Evolutionary conservation across 2,113 vertebrate genomes (phyloP), one percentile per base, ranked within the genome.

Genomic region (Orientallactaga bullata): DNA sequence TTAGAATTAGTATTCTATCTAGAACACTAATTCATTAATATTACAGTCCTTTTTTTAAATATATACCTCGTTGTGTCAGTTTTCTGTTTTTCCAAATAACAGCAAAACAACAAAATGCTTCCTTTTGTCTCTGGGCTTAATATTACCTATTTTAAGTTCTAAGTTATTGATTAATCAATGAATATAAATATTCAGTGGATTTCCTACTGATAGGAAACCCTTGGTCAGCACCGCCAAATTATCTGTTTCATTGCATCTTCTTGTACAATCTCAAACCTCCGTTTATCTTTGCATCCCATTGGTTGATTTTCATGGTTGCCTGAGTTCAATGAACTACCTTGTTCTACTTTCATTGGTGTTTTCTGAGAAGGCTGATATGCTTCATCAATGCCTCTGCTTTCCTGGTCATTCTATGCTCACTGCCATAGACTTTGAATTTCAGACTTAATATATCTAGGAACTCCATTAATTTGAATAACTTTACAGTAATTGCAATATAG

Each of bases 81-180:
- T 32, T 63, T 89, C n/a, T 91, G 86, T 32, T 83, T 55, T 86
- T 55, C 58, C 66, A 81, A 83, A 78, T 89, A 77, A n/a, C 28
- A 81, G 8, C 76, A 4, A 80, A 78, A 68, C 5, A 89, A 13
- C 65, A 74, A 74, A 66, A 60, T 2, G 86, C 96, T 95, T 65
- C 15, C 85, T 78, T 77, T 94, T 24, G 24, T 95, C 73, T 96
- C 91, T 97, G 66, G 2, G 4, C 5, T 89, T 82, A 91, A n/a
- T 77, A 37, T 69, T 47, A 86, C 23, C 6, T 90, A 7, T 58
- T 63, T 89, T 77, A 74, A 79, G 17, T 80, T 88, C 0, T 17
- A 92, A 94, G n/a, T 80, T 42, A 92, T 80, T 76, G 78, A 73
- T 79, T 89, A 88, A 58, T 39, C 32, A 37, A 13, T 84, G 10